Percentiles rank a stretch among this genome's conserved stretches.
phyloP scores from a whole-genome alignment of 1,140 invertebrate genomes.

The Ceratosolen solmsi region DNA sequence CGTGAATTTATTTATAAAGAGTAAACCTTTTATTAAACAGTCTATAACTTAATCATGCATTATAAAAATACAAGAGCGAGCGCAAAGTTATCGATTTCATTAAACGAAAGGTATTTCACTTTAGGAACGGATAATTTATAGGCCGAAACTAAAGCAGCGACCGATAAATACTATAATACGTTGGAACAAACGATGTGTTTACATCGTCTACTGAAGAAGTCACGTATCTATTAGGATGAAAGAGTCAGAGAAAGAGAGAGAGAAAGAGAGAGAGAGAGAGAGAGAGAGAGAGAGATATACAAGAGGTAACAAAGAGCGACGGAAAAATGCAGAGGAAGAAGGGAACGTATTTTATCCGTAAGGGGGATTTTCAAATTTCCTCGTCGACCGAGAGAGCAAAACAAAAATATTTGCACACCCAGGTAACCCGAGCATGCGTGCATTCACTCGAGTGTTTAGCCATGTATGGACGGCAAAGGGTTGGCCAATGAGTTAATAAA shows the following conservation, averaged over 20 bases:
- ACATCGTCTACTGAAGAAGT: neutral
- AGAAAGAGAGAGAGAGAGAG: neutral
- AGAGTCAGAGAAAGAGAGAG: neutral
- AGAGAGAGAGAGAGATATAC: neutral
- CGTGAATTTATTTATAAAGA: no score
- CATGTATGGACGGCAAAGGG: neutral
- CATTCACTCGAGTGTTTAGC: slow-evolving; percentile 21
- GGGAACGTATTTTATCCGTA: slow-evolving; percentile 46
- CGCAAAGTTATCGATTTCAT: no score
- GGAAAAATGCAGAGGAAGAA: slow-evolving; percentile 27
- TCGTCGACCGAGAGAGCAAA: neutral
- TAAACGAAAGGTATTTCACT: no score
- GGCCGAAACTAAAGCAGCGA: neutral
- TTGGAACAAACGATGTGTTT: neutral
- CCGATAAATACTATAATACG: slow-evolving; percentile 24
- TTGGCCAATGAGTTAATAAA: slow-evolving; percentile 39
- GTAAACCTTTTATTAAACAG: no score
- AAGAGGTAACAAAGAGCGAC: neutral
- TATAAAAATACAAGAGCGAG: no score
- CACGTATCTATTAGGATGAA: slow-evolving; percentile 29
- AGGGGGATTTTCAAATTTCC: slow-evolving; percentile 36
- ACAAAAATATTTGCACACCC: slow-evolving; percentile 46
- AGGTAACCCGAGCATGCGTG: slow-evolving; percentile 1
- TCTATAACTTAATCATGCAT: no score
- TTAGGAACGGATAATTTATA: neutral